Conservation (phyloP, 2,888 invertebrate genomes). For the Parapristionchus giblindavisi region DNA sequence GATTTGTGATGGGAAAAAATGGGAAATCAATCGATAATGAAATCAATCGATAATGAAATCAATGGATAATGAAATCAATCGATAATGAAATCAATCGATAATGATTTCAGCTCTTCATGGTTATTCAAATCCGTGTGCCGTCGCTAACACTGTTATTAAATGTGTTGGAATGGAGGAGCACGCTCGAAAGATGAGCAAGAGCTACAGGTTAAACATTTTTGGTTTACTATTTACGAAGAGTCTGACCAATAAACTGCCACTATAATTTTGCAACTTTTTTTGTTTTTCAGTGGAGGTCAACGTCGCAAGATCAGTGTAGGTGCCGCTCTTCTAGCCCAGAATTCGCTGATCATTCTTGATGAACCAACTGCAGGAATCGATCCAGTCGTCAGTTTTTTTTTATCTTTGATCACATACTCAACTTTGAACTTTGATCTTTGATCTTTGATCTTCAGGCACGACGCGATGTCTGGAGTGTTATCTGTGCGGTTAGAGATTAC, state of each 20-base stretch:
- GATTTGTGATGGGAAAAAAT: no score
- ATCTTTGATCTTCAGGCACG: slow-evolving; percentile 72
- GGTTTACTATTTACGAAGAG: background rate
- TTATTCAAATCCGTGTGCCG: background rate
- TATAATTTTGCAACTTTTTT: background rate
- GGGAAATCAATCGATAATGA: no score
- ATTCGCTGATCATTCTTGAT: slow-evolving; percentile 78
- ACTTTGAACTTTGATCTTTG: background rate
- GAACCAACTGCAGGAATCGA: slow-evolving; percentile 72
- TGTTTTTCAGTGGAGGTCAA: slow-evolving; percentile 78
- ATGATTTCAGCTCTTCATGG: slow-evolving; percentile 26
- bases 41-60: no score
- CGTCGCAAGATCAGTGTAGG: slow-evolving; percentile 83
- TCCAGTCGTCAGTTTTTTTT: slow-evolving; percentile 71
- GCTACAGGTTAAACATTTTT: slow-evolving; percentile 36
- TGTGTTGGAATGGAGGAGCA: slow-evolving; percentile 58
- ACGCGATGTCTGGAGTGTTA: slow-evolving; percentile 73
- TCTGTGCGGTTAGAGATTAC: slow-evolving; percentile 45
- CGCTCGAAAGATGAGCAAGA: slow-evolving; percentile 55
- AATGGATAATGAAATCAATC: no score
- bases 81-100: no score
- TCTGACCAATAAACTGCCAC: background rate
- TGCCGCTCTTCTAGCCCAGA: slow-evolving; percentile 80
- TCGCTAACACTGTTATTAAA: slow-evolving; percentile 42
- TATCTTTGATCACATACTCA: background rate